Evolutionary conservation across 2,797 vertebrate genomes (phyloP), one percentile per base, ranked within the genome.

Genomic region (Gallinago nigripennis): DNA sequence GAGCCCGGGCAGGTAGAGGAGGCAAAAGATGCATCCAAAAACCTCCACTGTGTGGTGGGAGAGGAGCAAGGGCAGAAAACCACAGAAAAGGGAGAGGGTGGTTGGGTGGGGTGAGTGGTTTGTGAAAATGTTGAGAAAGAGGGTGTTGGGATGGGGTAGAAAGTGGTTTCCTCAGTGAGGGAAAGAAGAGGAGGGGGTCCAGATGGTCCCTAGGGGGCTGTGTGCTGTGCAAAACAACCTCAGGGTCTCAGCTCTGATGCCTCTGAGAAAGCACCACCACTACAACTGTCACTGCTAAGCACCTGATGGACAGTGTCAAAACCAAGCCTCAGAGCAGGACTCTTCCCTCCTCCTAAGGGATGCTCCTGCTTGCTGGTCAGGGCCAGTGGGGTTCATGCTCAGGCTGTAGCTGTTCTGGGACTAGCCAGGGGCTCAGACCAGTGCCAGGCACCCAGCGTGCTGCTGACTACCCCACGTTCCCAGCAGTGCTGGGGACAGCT

Each of bases 221-320:
- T 41, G 53, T n/a, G 56, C 50, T 82, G 18, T 72, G 54, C 1
- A 1, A 70, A 92, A 87, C 20, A 73, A 5, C 2, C 17, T 48
- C 0, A 0, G 46, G 27, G 15, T 35, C 82, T 66, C 43, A 89
- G 43, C 35, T n/a, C 25, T 33, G 68, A 19, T 77, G 30, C 13
- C 43, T 6, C n/a, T n/a, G 11, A 0, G 0, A 53, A 63, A 91
- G 39, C 1, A 1, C 56, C 31, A 35, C 21, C 0, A 0, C 37
- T 63, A 39, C 0, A 1, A 18, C 60, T 35, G 66, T 37, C 30
- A 28, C 14, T 33, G 53, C 21, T 41, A 64, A 58, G 25, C 48
- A 51, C 35, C n/a, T 82, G 39, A 50, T 3, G 28, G 63, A 64
- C 35, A 45, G 17, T 11, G 23, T 63, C n/a, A 51, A 68, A 90